Base-by-base conservation (phyloP, 2,113 vertebrate genomes). In the Lamprologus callipterus region DNA sequence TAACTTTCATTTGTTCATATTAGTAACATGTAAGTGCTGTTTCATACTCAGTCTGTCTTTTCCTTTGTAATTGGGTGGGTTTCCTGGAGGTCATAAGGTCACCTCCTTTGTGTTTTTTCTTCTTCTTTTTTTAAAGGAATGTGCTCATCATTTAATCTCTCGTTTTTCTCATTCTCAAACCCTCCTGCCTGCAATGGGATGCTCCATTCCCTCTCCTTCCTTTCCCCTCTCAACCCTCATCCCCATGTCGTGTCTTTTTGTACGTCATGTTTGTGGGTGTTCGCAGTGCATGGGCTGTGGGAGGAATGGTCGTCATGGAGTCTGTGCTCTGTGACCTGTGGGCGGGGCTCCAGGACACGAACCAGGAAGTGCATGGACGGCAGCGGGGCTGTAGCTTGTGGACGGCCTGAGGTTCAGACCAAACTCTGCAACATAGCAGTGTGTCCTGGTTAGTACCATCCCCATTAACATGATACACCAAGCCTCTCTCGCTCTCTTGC, bases 251-350 rank as follows among this genome's bases (percentile, higher is more conserved):
- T 90, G 85, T 91, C 86, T 84, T 70, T 89, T 17, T 82, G 81
- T 88, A 63, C 68, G 60, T 91, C 81, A 33, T 80, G 53, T 92
- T 31, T 73, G 88, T 88, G 94, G 93, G 88, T 93, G 88, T 98
- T 93, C 97, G 94, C 97, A 99, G 98, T 97, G 96, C 97, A 97
- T 96, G 97, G 97, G 94, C 96, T 93, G 91, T 98, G 98, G 97
- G 97, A 98, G 96, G 97, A 97, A 94, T 98, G 98, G 98, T 98
- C 97, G 82, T 97, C 97, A 81, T 99, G 98, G 98, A 99, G 97
- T 96, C 97, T 98, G 95, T 99, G 98, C 97, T 99, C 98, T 68
- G 97, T 97, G 96, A 98, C 97, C 94, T 99, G 98, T 94, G 98
- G 98, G 96, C 96, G 97, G 94, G 98, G 98, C 96, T 97, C 97